These are phyloP conservation scores for Saimiri boliviensis DNA, from an alignment of 2,113 vertebrate species.

Conservation along the genomic window DNA sequence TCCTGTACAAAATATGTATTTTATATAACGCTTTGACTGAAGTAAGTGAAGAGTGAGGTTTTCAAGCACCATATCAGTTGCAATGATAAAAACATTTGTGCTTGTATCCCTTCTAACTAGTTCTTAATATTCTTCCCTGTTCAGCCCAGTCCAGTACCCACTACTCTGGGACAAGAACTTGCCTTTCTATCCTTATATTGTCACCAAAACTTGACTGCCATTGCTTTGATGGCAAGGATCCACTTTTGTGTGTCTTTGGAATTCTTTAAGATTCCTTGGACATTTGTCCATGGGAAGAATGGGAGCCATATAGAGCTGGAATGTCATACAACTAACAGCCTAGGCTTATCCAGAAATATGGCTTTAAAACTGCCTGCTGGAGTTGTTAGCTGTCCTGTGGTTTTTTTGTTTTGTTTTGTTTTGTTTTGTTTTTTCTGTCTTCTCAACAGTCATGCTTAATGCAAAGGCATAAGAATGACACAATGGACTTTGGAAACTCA, in stretches of 20 bases:
- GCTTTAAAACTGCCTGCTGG: background rate
- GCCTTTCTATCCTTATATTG: background rate
- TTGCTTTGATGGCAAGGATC: background rate
- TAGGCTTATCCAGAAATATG: background rate
- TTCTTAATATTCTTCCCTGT: background rate
- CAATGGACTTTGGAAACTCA: no score
- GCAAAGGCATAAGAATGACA: no score
- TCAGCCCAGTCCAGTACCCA: background rate
- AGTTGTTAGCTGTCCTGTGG: background rate
- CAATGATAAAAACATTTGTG: background rate
- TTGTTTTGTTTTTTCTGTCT: background rate
- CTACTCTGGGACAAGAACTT: background rate
- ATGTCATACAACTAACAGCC: background rate
- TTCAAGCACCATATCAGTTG: background rate
- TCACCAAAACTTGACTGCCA: background rate
- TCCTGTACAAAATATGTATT: background rate
- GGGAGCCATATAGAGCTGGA: background rate
- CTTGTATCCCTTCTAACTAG: background rate
- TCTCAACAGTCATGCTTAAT: background rate
- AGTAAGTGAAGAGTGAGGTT: background rate
- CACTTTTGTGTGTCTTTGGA: background rate
- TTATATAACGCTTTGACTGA: background rate
- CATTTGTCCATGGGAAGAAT: fast-evolving
- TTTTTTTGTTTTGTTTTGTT: no score
- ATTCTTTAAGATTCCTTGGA: background rate